Conservation (phyloP, 2,888 invertebrate species). For the Leptopilina myrica region DNA sequence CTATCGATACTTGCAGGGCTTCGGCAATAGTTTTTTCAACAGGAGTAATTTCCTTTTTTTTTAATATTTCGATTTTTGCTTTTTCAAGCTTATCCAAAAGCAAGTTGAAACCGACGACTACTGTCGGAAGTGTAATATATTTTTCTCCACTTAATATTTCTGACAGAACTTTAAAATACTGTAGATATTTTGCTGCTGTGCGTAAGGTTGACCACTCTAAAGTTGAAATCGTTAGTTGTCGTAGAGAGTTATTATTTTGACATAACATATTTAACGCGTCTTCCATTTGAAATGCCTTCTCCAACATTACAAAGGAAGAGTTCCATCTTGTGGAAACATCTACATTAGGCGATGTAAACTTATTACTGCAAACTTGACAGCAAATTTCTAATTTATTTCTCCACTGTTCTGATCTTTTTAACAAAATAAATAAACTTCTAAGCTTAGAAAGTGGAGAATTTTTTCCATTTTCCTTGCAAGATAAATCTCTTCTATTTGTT, state of each 20-base stretch:
- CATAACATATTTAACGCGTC: slow-evolving; percentile 11
- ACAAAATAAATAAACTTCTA: slow-evolving; percentile 46
- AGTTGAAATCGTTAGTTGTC: slow-evolving; percentile 17
- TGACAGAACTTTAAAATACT: slow-evolving; percentile 39
- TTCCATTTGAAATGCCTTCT: not conserved
- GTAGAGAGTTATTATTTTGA: not conserved
- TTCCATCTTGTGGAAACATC: slow-evolving; percentile 48
- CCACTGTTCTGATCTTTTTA: slow-evolving; percentile 50
- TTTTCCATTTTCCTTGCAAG: slow-evolving; percentile 26
- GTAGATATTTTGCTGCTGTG: slow-evolving; percentile 43
- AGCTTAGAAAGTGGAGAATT: slow-evolving; percentile 49
- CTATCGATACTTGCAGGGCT: slow-evolving; percentile 42
- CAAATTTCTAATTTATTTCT: slow-evolving; percentile 51
- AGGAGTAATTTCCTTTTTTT: slow-evolving; percentile 39
- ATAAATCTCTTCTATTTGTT: not conserved
- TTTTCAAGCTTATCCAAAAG: slow-evolving; percentile 36
- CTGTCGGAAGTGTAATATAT: slow-evolving; percentile 51
- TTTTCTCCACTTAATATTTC: slow-evolving; percentile 49
- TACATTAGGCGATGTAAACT: slow-evolving; percentile 38
- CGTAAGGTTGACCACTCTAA: slow-evolving; percentile 47
- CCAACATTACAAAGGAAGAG: not conserved
- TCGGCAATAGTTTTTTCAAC: slow-evolving; percentile 42
- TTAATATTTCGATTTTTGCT: slow-evolving; percentile 38
- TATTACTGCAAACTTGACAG: slow-evolving; percentile 41
- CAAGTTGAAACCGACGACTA: slow-evolving; percentile 48